These are phyloP conservation scores for Pheosia gnoma DNA, from an alignment of 2,888 invertebrate species.

Conservation along the genomic window DNA sequence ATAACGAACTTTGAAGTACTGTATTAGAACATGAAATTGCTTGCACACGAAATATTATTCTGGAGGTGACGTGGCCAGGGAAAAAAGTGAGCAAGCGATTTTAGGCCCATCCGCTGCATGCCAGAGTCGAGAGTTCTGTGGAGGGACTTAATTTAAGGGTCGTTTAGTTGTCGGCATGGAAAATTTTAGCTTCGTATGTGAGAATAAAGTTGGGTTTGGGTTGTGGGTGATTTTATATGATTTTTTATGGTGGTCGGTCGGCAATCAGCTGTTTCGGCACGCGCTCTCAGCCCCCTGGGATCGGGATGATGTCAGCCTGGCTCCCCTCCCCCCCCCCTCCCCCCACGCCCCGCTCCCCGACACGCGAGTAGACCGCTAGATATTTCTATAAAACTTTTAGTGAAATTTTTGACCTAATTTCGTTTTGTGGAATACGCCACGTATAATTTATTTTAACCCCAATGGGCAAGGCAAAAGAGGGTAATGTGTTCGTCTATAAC, in stretches of 20 bases:
- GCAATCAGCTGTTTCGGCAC: conserved; percentile 83
- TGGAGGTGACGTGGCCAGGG: conserved; percentile 61
- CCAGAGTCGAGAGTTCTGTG: conserved; percentile 50
- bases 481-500: not conserved
- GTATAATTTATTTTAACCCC: not conserved
- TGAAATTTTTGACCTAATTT: conserved; percentile 49
- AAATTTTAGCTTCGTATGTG: conserved; percentile 24
- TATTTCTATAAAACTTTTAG: conserved; percentile 65
- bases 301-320: conserved; percentile 68
- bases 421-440: conserved; percentile 29
- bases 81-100: conserved; percentile 52
- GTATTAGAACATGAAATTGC: conserved; percentile 43
- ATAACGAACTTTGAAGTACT: conserved; percentile 39
- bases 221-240: conserved; percentile 47
- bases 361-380: conserved; percentile 43
- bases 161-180: conserved; percentile 29
- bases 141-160: conserved; percentile 55
- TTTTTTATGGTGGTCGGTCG: conserved; percentile 77
- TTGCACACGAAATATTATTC: conserved; percentile 48
- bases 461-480: too few relatives aligned
- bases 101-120: conserved; percentile 43
- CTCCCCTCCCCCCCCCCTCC: conserved; percentile 25
- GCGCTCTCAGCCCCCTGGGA: conserved; percentile 69
- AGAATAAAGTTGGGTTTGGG: conserved; percentile 30
- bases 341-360: conserved; percentile 41